These are phyloP conservation scores for Eilema sororculum DNA, from an alignment of 2,888 invertebrate species.

Conservation along the genomic window DNA sequence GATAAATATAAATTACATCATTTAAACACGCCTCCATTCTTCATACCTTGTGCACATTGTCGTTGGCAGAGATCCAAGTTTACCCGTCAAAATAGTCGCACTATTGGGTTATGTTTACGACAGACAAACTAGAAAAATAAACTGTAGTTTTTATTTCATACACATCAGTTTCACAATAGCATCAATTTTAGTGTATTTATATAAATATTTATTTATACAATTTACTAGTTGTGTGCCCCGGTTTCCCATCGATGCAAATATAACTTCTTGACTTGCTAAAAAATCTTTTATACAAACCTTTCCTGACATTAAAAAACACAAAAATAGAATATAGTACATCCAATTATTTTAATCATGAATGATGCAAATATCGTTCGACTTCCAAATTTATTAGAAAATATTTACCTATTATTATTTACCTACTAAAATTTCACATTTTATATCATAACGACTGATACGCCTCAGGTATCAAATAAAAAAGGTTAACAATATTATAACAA, in stretches of 20 bases:
- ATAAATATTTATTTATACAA: not conserved
- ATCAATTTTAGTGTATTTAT: not conserved
- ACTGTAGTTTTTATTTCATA: slow-evolving; percentile 16
- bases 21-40: slow-evolving; percentile 24
- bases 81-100: slow-evolving; percentile 42
- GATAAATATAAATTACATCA: slow-evolving; percentile 34
- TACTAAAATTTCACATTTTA: too few relatives aligned
- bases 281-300: not conserved
- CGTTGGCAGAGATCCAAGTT: slow-evolving; percentile 42
- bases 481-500: not conserved
- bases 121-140: slow-evolving; percentile 32
- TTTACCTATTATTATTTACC: too few relatives aligned
- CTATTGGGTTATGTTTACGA: slow-evolving; percentile 32
- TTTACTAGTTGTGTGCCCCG: too few relatives aligned
- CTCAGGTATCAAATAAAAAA: not conserved
- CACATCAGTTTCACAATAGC: slow-evolving; percentile 7
- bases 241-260: too few relatives aligned
- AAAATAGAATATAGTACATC: too few relatives aligned
- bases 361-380: too few relatives aligned
- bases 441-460: not conserved
- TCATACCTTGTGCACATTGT: slow-evolving; percentile 24
- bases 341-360: too few relatives aligned
- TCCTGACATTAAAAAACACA: too few relatives aligned
- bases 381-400: too few relatives aligned
- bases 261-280: too few relatives aligned